phyloP scores from a whole-genome alignment of 2,888 invertebrate species.

The Ethmia dodecea region DNA sequence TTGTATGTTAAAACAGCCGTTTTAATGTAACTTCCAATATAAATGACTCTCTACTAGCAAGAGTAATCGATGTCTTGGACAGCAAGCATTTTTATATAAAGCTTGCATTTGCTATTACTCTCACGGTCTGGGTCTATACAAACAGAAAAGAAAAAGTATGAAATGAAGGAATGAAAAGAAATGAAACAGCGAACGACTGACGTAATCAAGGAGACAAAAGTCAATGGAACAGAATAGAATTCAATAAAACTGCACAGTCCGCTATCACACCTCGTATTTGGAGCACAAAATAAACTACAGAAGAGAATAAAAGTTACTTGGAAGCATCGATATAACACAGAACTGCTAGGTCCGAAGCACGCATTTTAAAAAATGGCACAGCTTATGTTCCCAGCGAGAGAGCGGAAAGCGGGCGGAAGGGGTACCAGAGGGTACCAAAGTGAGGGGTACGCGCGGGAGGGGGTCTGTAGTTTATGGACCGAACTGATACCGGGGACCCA shows the following conservation, averaged over 20 bases:
- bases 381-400: slow-evolving; percentile 57
- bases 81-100: too few species aligned
- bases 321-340: slow-evolving; percentile 54
- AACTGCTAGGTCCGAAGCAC: slow-evolving; percentile 53
- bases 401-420: slow-evolving; percentile 43
- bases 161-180: too few species aligned
- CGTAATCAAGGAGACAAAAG: slow-evolving; percentile 5
- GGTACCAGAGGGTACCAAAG: slow-evolving; percentile 22
- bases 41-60: too few species aligned
- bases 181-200: too few species aligned
- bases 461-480: slow-evolving; percentile 66
- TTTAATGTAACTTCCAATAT: too few species aligned
- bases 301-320: slow-evolving; percentile 53
- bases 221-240: slow-evolving; percentile 19
- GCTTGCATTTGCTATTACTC: too few species aligned
- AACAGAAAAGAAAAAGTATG: too few species aligned
- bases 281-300: slow-evolving; percentile 36
- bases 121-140: too few species aligned
- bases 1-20: too few species aligned
- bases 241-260: slow-evolving; percentile 28
- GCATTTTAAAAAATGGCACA: slow-evolving; percentile 70
- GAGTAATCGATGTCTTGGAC: too few species aligned
- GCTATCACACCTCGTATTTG: slow-evolving; percentile 32
- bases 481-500: slow-evolving; percentile 69
- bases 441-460: slow-evolving; percentile 19